phyloP scores from a whole-genome alignment of 2,888 invertebrate species.

The Spodoptera picta region DNA sequence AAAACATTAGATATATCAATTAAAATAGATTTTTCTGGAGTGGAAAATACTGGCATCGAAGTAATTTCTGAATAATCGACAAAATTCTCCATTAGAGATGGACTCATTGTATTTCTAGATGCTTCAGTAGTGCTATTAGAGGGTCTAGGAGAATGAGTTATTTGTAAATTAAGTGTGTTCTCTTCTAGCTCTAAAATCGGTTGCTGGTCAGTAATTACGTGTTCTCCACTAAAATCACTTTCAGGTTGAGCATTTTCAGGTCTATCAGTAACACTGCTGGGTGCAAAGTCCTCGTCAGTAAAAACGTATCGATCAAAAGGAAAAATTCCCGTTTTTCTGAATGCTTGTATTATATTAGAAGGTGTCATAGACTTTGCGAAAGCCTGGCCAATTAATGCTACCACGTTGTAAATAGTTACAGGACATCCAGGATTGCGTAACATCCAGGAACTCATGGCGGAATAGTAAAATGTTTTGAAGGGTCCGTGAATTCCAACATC shows the following conservation, averaged over 20 bases:
- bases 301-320: not conserved
- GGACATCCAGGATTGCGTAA: slow-evolving; percentile 1
- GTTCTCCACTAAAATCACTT: not conserved
- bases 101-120: no score
- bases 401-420: slow-evolving; percentile 2
- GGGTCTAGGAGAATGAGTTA: not conserved
- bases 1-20: no score
- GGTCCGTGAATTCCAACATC: slow-evolving; percentile 2
- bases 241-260: not conserved
- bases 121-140: no score
- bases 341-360: not conserved
- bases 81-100: no score
- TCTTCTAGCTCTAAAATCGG: not conserved
- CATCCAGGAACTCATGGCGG: not conserved
- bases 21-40: no score
- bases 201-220: not conserved
- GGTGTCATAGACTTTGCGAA: slow-evolving; percentile 4
- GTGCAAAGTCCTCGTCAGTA: not conserved
- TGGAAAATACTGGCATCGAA: no score
- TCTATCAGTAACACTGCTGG: slow-evolving; percentile 5
- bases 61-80: no score
- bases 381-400: slow-evolving; percentile 1
- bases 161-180: not conserved
- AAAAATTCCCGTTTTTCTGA: not conserved
- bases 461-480: not conserved